phyloP scores from a whole-genome alignment of 1,140 invertebrate genomes.

The Ostrea denselamellosa region DNA sequence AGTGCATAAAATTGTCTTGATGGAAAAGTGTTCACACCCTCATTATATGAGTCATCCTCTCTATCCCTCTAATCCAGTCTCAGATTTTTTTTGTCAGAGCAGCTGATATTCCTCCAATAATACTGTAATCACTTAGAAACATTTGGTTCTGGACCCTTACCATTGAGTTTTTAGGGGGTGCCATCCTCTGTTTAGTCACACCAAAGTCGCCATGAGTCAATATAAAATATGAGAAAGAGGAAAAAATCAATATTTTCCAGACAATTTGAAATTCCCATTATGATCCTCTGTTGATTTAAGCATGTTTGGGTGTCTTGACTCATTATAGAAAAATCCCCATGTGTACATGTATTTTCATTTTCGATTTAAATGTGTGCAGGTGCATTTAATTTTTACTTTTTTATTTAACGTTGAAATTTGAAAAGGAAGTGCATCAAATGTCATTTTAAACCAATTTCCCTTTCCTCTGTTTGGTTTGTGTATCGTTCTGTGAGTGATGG shows the following conservation, averaged over 20 bases:
- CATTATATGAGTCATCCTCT: background rate
- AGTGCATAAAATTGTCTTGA: too few species aligned
- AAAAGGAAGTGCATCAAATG: slow-evolving; percentile 7
- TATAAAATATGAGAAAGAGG: background rate
- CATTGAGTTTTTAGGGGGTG: slow-evolving; percentile 1
- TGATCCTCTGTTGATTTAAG: background rate
- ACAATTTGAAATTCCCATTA: slow-evolving; percentile 2
- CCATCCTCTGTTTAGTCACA: slow-evolving; percentile 25
- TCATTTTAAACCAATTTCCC: slow-evolving; percentile 6
- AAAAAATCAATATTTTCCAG: slow-evolving; percentile 30
- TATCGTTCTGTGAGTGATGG: background rate
- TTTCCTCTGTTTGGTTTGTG: background rate
- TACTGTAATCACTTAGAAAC: background rate
- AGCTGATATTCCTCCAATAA: slow-evolving; percentile 26
- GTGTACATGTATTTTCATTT: slow-evolving; percentile 1
- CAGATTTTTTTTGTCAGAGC: slow-evolving; percentile 11
- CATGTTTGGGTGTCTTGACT: slow-evolving; percentile 1
- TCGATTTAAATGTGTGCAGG: background rate
- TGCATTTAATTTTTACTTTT: background rate
- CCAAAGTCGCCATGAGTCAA: slow-evolving; percentile 11
- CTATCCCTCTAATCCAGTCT: background rate
- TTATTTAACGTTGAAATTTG: background rate
- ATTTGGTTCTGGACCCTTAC: slow-evolving; percentile 16
- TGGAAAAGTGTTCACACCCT: background rate
- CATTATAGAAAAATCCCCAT: background rate